Evolutionary conservation across 2,113 vertebrate species (phyloP).

Genomic region (Bungarus multicinctus): DNA sequence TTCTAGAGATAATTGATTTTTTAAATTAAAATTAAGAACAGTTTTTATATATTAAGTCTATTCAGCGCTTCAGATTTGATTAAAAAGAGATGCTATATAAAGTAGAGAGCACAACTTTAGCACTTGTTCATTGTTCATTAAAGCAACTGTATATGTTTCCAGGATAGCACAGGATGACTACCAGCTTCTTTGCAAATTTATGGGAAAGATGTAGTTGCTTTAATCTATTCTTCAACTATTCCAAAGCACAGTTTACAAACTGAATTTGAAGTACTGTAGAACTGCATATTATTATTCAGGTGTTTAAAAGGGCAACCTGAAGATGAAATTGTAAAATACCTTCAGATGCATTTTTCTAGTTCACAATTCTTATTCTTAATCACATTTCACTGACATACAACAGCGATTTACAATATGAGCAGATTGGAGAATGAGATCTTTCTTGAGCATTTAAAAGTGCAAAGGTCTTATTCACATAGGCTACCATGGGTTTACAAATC

Average conservation of each 20-base stretch:
- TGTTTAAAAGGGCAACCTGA: neutral
- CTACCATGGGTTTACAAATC: neutral
- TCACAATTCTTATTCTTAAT: neutral
- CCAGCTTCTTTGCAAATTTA: neutral
- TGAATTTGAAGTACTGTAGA: neutral
- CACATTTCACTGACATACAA: neutral
- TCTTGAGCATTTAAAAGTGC: neutral
- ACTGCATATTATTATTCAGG: neutral
- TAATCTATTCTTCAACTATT: neutral
- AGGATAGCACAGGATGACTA: neutral
- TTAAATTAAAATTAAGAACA: neutral
- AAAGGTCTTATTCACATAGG: neutral
- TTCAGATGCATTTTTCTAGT: neutral
- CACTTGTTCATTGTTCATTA: neutral
- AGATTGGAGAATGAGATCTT: neutral
- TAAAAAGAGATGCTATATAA: neutral
- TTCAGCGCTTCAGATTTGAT: neutral
- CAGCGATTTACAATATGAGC: neutral
- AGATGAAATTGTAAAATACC: neutral
- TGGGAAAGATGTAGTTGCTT: neutral
- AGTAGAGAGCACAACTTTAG: neutral
- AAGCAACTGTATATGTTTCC: neutral
- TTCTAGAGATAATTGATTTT: neutral
- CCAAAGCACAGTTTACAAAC: neutral
- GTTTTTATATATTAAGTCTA: neutral